Evolutionary conservation across 2,888 invertebrate species (phyloP).

Genomic region (Chamaedrilus cognettii): DNA sequence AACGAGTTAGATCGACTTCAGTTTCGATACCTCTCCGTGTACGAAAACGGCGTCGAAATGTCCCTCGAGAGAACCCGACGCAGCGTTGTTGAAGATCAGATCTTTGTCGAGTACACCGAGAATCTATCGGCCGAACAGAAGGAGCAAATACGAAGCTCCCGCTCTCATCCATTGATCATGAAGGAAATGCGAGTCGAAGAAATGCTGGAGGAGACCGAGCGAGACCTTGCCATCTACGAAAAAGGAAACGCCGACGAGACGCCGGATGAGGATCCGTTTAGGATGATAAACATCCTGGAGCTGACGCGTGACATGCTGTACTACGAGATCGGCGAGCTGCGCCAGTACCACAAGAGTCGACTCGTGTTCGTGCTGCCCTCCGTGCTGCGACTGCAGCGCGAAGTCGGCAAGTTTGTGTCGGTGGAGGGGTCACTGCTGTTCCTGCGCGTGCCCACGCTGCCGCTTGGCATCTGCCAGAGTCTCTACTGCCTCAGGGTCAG

Average conservation of each 20-base stretch:
- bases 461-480: not conserved
- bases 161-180: not conserved
- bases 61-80: too few species aligned
- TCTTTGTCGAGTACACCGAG: not conserved
- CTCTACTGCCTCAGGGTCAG: not conserved
- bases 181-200: not conserved
- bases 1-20: too few species aligned
- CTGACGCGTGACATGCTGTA: not conserved
- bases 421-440: not conserved
- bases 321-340: not conserved
- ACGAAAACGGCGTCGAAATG: too few species aligned
- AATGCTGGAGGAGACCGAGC: not conserved
- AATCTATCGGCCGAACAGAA: not conserved
- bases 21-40: too few species aligned
- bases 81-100: not conserved
- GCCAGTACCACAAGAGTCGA: not conserved
- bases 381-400: not conserved
- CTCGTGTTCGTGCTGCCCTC: not conserved
- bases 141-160: not conserved
- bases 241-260: not conserved
- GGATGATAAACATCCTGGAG: not conserved
- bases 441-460: not conserved
- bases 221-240: too few species aligned
- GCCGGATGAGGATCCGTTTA: not conserved
- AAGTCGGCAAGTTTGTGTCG: not conserved